phyloP scores from a whole-genome alignment of 2,113 vertebrate genomes.

The Psophia crepitans region DNA sequence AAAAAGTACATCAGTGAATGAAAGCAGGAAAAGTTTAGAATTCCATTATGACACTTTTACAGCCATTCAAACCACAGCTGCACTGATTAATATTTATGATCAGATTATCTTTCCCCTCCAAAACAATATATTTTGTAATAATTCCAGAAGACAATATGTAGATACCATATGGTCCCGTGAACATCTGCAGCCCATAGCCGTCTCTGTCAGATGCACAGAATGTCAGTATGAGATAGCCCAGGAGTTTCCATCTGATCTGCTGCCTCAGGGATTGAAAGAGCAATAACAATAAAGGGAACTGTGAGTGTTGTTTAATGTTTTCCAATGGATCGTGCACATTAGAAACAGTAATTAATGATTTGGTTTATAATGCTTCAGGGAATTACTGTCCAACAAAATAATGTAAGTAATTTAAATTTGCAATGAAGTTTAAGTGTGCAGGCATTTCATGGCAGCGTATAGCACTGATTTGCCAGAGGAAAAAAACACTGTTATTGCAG shows the following conservation, averaged over 20 bases:
- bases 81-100: conserved; percentile 13
- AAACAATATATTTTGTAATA: not conserved
- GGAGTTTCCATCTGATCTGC: conserved; percentile 39
- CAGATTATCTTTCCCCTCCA: not conserved
- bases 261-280: conserved; percentile 28
- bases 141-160: conserved; percentile 34
- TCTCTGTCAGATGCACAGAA: conserved; percentile 4
- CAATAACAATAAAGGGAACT: conserved; percentile 37
- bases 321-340: conserved; percentile 56
- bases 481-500: conserved; percentile 42
- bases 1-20: not conserved
- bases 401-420: conserved; percentile 68
- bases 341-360: conserved; percentile 72
- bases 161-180: conserved; percentile 30
- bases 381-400: conserved; percentile 71
- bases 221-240: not conserved
- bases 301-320: conserved; percentile 63
- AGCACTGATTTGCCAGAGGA: conserved; percentile 56
- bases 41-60: not conserved
- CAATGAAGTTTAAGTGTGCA: conserved; percentile 65
- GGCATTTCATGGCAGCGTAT: conserved; percentile 47
- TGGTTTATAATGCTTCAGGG: conserved; percentile 68
- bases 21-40: not conserved
- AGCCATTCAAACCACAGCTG: not conserved
- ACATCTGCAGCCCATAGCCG: conserved; percentile 48